phyloP scores from a whole-genome alignment of 2,113 vertebrate species.

The Notechis scutatus region DNA sequence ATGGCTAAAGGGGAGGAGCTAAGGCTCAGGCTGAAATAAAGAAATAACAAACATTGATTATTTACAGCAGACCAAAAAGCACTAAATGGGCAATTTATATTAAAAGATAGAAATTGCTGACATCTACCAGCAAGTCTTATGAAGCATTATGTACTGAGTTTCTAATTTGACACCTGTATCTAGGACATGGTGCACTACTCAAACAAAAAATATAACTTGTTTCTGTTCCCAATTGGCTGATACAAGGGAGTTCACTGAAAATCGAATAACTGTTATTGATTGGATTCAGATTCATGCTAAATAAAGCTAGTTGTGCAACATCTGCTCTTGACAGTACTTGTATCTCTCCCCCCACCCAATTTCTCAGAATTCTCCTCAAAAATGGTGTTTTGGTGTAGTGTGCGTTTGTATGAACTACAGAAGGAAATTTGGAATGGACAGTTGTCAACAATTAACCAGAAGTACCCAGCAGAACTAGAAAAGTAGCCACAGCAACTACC shows the following conservation, averaged over 20 bases:
- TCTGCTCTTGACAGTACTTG: too few species aligned
- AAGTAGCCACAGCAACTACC: not conserved
- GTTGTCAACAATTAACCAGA: not conserved
- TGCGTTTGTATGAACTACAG: not conserved
- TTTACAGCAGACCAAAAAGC: not conserved
- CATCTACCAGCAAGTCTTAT: not conserved
- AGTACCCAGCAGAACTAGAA: not conserved
- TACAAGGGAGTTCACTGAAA: not conserved
- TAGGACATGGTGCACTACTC: not conserved
- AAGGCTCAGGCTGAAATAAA: conserved; percentile 81
- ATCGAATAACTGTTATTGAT: not conserved
- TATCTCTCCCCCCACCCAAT: not conserved
- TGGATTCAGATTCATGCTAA: not conserved
- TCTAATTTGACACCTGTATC: not conserved
- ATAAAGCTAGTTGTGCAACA: not conserved
- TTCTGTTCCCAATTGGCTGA: not conserved
- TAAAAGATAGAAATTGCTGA: not conserved
- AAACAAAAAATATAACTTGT: not conserved
- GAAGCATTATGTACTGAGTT: not conserved
- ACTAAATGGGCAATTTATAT: not conserved
- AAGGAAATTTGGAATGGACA: not conserved
- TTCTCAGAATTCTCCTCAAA: not conserved
- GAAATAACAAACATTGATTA: conserved; percentile 18
- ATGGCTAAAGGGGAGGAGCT: conserved; percentile 84
- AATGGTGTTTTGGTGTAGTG: not conserved